Evolutionary conservation across 2,113 vertebrate species (phyloP).

Genomic region (Hydrolagus affinis): DNA sequence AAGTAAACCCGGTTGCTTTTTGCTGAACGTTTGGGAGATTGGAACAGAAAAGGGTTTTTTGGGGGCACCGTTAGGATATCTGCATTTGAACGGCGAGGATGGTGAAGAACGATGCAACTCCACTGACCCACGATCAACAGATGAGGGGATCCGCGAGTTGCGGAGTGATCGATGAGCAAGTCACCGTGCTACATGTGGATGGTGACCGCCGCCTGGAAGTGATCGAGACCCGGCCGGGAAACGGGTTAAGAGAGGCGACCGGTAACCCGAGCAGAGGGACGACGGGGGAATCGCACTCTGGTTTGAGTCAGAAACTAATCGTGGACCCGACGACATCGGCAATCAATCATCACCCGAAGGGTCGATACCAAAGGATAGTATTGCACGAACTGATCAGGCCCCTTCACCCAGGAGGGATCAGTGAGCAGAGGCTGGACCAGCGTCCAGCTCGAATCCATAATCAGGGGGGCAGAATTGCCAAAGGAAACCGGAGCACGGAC

Average conservation of each 20-base stretch:
- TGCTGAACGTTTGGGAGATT: no score
- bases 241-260: neutral
- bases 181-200: neutral
- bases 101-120: neutral
- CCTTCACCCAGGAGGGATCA: neutral
- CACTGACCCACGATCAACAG: constrained; percentile 22
- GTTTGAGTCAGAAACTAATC: neutral
- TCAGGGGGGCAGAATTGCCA: neutral
- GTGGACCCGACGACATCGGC: neutral
- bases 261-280: neutral
- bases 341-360: constrained; percentile 18
- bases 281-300: neutral
- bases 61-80: neutral
- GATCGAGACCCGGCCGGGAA: neutral
- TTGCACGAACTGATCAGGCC: neutral
- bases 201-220: neutral
- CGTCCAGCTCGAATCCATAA: neutral
- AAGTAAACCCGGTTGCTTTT: no score
- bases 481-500: constrained; percentile 4
- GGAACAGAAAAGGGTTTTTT: no score
- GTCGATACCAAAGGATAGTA: constrained; percentile 1
- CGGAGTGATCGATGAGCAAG: neutral
- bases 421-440: neutral
- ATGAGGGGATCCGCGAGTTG: constrained; percentile 22
- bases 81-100: neutral